phyloP scores from a whole-genome alignment of 2,888 invertebrate species.

The Drosophila buzzatii region DNA sequence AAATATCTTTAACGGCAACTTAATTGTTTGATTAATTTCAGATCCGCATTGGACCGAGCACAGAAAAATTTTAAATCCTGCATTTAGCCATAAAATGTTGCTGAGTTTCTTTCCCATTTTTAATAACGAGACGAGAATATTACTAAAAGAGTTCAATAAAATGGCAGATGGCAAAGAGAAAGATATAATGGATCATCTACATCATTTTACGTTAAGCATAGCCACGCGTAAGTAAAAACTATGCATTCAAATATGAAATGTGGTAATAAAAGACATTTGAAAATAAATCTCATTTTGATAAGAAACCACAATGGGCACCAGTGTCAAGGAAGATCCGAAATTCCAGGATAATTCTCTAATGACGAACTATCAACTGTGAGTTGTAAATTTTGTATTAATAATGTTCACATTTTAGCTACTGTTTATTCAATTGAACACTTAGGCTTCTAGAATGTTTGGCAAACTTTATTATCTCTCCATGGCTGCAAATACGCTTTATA shows the following conservation, averaged over 20 bases:
- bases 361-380: conserved; percentile 4
- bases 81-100: conserved; percentile 73
- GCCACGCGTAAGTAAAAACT: conserved; percentile 67
- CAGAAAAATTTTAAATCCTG: conserved; percentile 75
- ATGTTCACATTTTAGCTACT: neutral
- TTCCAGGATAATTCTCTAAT: conserved; percentile 26
- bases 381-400: neutral
- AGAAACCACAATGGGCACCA: conserved; percentile 53
- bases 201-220: conserved; percentile 58
- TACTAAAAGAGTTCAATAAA: conserved; percentile 53
- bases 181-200: conserved; percentile 43
- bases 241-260: too few relatives aligned
- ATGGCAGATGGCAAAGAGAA: conserved; percentile 48
- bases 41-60: conserved; percentile 72
- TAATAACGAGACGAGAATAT: conserved; percentile 60
- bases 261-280: neutral
- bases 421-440: neutral
- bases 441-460: conserved; percentile 8
- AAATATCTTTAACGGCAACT: conserved; percentile 9
- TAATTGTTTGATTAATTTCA: neutral
- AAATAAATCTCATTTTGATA: neutral
- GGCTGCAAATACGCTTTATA: conserved; percentile 7
- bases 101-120: conserved; percentile 76
- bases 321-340: conserved; percentile 21
- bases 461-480: conserved; percentile 2